Evolutionary conservation across 2,888 invertebrate genomes (phyloP).

Genomic region (Drosophila diplacantha): DNA sequence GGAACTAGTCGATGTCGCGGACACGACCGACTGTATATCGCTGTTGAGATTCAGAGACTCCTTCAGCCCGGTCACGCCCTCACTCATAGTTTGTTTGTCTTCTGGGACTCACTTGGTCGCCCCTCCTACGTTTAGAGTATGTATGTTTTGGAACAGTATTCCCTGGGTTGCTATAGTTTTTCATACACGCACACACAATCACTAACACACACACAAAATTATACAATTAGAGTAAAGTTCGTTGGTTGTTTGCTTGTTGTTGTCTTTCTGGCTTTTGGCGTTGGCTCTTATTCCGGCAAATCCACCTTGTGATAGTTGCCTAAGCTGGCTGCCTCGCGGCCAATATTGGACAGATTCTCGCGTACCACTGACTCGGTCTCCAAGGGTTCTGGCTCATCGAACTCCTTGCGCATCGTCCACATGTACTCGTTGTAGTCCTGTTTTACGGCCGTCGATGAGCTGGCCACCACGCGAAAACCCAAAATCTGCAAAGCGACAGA

Average conservation of each 20-base stretch:
- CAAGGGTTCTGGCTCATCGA: slow-evolving; percentile 85
- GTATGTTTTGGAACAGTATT: slow-evolving; percentile 37
- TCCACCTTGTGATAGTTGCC: slow-evolving; percentile 77
- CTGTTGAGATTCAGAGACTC: slow-evolving; percentile 48
- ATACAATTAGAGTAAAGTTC: slow-evolving; percentile 33
- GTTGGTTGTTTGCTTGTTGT: slow-evolving; percentile 20
- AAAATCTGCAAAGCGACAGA: slow-evolving; percentile 80
- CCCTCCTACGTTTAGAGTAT: slow-evolving; percentile 32
- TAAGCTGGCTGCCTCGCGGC: slow-evolving; percentile 79
- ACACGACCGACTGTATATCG: slow-evolving; percentile 37
- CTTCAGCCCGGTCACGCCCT: slow-evolving; percentile 43
- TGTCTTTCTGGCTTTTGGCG: not conserved
- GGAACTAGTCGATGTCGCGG: slow-evolving; percentile 47
- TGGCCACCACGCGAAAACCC: slow-evolving; percentile 92
- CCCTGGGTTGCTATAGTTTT: slow-evolving; percentile 61
- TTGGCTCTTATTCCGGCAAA: slow-evolving; percentile 74
- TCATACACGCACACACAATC: slow-evolving; percentile 31
- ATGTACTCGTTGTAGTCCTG: slow-evolving; percentile 94
- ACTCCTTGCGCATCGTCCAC: slow-evolving; percentile 96
- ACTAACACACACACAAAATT: slow-evolving; percentile 28
- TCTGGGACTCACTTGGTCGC: slow-evolving; percentile 16
- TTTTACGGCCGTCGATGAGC: slow-evolving; percentile 90
- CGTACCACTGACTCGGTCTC: slow-evolving; percentile 79
- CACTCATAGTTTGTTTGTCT: slow-evolving; percentile 40
- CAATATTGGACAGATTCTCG: slow-evolving; percentile 82